Evolutionary conservation across 2,888 invertebrate species (phyloP), one percentile per base, ranked within the genome.

Genomic region (Lamproptera curius): DNA sequence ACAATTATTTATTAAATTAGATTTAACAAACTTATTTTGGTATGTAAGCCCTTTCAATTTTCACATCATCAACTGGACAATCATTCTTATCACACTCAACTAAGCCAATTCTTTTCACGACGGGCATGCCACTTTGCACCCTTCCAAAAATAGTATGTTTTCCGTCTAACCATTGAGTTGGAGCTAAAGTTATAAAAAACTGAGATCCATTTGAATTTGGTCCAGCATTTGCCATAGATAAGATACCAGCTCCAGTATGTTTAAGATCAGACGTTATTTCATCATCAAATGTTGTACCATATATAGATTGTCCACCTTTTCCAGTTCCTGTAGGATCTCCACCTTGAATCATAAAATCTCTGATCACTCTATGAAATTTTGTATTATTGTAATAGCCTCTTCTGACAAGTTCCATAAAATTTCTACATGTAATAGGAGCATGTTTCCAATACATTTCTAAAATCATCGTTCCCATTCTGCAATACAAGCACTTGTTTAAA

Each of bases 401-500:
- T 50, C 97, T 89, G 0, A 95, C 90, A 16, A 99, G 86, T 78
- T 99, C 99, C 50, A 98, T 98, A 83, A 99, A 99, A 75, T 99
- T 99, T 66, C 96, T 90, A 62, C 99, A 99, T 0, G 99, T 98
- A 59, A 93, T 92, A n/a, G 99, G 99, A 0, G 99, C 94, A 73
- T 99, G 98, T 73, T 97, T 96, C 99, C 99, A 99, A 70, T 99
- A 99, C 55, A 99, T 89, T 79, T 99, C 99, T 40, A 99, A 84
- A 0, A 92, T 90, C 41, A 99, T 89, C 63, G 94, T 94, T 0
- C 99, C 99, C 97, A 99, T 98, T 37, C 96, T 96, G 73, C 13
- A 28, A 3, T 13, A 20, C 20, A 20, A 20, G 6, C 3, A 20
- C 6, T 20, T 6, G 6, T 20, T 20, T 20, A 5, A 20, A 20